A percentile compares a stretch with the other conserved stretches of the same genome.
phyloP scores from a whole-genome alignment of 2,113 vertebrate species.

The Brienomyrus longianalis region DNA sequence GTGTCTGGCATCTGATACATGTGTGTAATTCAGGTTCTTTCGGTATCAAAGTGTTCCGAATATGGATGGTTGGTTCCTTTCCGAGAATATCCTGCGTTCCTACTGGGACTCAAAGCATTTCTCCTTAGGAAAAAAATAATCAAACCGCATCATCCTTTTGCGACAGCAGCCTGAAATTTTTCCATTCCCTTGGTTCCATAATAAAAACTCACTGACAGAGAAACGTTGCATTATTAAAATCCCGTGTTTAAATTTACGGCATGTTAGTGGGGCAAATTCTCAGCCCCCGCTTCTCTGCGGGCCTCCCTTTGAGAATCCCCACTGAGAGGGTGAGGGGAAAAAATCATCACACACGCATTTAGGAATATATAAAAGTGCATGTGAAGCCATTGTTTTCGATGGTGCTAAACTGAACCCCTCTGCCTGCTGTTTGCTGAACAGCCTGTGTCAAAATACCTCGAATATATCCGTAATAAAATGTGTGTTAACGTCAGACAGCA shows the following conservation, averaged over 20 bases:
- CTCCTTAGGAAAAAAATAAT: not conserved
- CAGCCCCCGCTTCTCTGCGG: not conserved
- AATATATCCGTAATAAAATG: not conserved
- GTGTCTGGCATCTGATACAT: not conserved
- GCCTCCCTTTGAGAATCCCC: not conserved
- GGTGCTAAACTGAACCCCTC: not conserved
- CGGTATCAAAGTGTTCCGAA: not conserved
- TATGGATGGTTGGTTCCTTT: not conserved
- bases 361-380: not conserved
- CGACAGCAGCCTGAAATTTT: not conserved
- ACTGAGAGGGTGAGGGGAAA: not conserved
- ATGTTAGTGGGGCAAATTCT: slow-evolving; percentile 10
- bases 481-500: not conserved
- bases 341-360: not conserved
- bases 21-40: not conserved
- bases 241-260: not conserved
- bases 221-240: not conserved
- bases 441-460: not conserved
- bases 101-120: not conserved
- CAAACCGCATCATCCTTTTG: not conserved
- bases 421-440: not conserved
- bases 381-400: not conserved
- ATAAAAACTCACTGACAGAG: not conserved
- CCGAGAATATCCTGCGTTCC: not conserved
- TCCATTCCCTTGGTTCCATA: not conserved